Percentiles rank a stretch among this genome's conserved stretches.
Evolutionary conservation across 2,888 invertebrate genomes (phyloP).

Genomic region (Apodemia mormo): DNA sequence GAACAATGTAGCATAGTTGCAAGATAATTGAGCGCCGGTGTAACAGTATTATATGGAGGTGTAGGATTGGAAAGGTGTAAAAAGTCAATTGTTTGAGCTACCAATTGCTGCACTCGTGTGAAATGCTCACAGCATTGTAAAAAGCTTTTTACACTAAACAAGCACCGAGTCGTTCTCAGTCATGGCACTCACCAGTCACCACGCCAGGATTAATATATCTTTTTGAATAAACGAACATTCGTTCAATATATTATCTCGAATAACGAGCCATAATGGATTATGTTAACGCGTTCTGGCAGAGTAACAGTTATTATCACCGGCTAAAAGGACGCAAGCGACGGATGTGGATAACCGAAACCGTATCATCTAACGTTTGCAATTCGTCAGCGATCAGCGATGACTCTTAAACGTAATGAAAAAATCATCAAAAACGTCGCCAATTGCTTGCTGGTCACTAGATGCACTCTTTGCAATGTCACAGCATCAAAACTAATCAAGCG

Average conservation of each 20-base stretch:
- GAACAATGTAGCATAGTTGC: slow-evolving; percentile 12
- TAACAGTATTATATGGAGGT: slow-evolving; percentile 28
- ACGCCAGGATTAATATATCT: neutral
- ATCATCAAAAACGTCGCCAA: no score
- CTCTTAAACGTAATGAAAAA: no score
- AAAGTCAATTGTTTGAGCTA: slow-evolving; percentile 48
- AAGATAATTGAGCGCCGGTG: slow-evolving; percentile 36
- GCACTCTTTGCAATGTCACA: no score
- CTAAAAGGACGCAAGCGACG: neutral
- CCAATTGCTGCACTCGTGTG: slow-evolving; percentile 40
- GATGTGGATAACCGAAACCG: no score
- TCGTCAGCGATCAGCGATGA: no score
- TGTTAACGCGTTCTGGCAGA: neutral
- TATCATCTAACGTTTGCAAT: no score
- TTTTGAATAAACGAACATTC: neutral
- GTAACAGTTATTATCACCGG: neutral
- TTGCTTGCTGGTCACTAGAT: no score
- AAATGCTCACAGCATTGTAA: slow-evolving; percentile 27
- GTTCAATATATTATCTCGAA: neutral
- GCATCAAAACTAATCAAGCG: no score
- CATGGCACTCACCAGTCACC: neutral
- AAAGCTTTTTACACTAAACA: slow-evolving; percentile 17
- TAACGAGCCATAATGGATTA: neutral
- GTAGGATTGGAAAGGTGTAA: slow-evolving; percentile 50
- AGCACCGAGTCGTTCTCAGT: neutral